phyloP scores from a whole-genome alignment of 2,888 invertebrate species.

The Erpobdella octoculata region DNA sequence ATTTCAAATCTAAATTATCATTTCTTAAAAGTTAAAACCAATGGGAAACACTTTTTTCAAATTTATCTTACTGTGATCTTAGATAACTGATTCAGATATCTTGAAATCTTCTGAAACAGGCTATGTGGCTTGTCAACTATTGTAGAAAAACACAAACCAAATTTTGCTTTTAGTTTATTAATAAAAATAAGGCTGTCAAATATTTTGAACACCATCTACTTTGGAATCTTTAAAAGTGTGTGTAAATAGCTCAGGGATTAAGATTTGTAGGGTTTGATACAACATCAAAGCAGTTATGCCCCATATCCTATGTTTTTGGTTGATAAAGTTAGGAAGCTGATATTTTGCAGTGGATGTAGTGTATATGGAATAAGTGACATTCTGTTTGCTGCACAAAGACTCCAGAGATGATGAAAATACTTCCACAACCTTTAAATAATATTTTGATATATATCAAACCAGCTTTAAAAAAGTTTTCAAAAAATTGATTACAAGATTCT shows the following conservation, averaged over 20 bases:
- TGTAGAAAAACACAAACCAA: too few relatives aligned
- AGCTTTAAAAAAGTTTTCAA: constrained; percentile 1
- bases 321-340: constrained; percentile 31
- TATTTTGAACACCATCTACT: background rate
- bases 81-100: too few relatives aligned
- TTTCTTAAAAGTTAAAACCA: too few relatives aligned
- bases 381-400: constrained; percentile 29
- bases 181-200: background rate
- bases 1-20: too few relatives aligned
- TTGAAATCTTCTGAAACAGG: too few relatives aligned
- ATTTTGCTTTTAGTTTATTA: background rate
- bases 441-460: background rate
- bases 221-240: background rate
- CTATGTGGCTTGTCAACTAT: too few relatives aligned
- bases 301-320: constrained; percentile 44
- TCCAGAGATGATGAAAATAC: constrained; percentile 30
- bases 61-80: too few relatives aligned
- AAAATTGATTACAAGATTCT: too few relatives aligned
- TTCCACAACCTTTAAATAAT: constrained; percentile 29
- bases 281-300: constrained; percentile 51
- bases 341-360: constrained; percentile 7
- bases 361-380: constrained; percentile 26
- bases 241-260: constrained; percentile 41
- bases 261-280: constrained; percentile 44
- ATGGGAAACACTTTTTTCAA: too few relatives aligned